phyloP scores from a whole-genome alignment of 2,888 invertebrate genomes.

The Cosmia trapezina region DNA sequence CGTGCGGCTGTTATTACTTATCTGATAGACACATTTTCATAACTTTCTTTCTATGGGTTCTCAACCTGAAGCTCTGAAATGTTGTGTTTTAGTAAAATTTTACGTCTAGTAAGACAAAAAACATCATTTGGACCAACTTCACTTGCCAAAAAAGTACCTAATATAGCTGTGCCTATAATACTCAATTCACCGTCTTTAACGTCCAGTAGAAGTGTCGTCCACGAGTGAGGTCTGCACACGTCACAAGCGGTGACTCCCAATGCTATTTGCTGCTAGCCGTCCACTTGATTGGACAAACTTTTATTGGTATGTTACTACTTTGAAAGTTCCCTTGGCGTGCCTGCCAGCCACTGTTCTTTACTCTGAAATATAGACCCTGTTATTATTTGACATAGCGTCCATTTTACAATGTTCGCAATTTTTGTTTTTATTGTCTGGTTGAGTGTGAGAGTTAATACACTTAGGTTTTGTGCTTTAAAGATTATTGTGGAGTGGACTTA shows the following conservation, averaged over 20 bases:
- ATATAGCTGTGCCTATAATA: neutral
- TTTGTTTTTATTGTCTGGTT: constrained; percentile 48
- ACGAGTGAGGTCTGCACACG: neutral
- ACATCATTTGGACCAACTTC: neutral
- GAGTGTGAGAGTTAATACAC: constrained; percentile 41
- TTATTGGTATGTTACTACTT: constrained; percentile 54
- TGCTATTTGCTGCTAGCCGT: constrained; percentile 28
- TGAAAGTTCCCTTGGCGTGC: constrained; percentile 55
- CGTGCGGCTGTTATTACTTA: no score
- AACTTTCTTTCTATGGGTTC: neutral
- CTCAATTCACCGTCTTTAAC: neutral
- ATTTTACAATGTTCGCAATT: constrained; percentile 34
- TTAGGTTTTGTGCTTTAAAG: constrained; percentile 41
- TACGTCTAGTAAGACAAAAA: neutral
- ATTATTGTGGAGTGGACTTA: constrained; percentile 41
- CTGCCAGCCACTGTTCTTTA: constrained; percentile 20
- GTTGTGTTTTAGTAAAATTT: no score
- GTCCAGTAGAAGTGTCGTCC: neutral
- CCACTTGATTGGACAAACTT: constrained; percentile 58
- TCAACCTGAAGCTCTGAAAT: no score
- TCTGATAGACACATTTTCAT: neutral
- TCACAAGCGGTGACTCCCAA: constrained; percentile 15
- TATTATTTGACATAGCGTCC: constrained; percentile 25
- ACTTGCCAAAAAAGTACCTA: neutral
- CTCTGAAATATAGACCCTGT: constrained; percentile 44